Evolutionary conservation across 2,888 invertebrate genomes (phyloP).

Genomic region (Lithophane socia): DNA sequence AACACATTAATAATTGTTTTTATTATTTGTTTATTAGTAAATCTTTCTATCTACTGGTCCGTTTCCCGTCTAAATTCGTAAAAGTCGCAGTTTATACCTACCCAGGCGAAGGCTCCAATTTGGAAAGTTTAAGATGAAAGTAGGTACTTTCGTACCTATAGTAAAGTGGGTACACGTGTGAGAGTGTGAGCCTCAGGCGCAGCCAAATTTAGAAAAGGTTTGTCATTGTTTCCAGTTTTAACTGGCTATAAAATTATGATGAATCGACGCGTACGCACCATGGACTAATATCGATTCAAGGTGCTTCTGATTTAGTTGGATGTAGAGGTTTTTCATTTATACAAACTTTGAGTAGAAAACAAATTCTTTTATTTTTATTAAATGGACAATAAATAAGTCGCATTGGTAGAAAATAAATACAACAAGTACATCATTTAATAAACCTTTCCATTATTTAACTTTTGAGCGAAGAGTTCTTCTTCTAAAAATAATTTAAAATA

Average conservation of each 20-base stretch:
- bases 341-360: not conserved
- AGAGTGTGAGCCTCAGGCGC: not conserved
- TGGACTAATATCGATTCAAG: constrained; percentile 25
- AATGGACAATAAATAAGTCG: not conserved
- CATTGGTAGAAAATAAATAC: not conserved
- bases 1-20: not conserved
- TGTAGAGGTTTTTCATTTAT: constrained; percentile 11
- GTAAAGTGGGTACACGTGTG: not conserved
- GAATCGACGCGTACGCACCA: constrained; percentile 8
- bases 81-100: no score
- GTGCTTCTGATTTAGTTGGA: constrained; percentile 24
- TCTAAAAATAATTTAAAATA: not conserved
- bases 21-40: no score
- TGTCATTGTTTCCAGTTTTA: constrained; percentile 12
- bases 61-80: not conserved
- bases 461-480: not conserved
- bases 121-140: not conserved
- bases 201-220: constrained; percentile 18
- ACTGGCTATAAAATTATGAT: constrained; percentile 31
- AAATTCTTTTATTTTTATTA: constrained; percentile 7
- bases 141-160: not conserved
- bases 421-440: not conserved
- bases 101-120: not conserved
- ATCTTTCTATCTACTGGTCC: not conserved
- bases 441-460: not conserved